Conservation (phyloP, 2,888 invertebrate genomes). For the Ferrisia virgata region DNA sequence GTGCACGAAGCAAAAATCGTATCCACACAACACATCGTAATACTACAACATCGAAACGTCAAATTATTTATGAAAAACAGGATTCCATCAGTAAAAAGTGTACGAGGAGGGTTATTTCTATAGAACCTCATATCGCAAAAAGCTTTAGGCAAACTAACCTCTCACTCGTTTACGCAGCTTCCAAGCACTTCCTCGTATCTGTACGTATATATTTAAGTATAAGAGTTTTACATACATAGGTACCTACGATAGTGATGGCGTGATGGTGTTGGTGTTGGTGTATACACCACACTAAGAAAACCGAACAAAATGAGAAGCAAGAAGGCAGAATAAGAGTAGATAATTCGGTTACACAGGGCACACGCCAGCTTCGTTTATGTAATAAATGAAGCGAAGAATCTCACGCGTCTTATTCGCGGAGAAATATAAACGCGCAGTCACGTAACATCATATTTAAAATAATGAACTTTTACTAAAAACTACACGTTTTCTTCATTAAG, state of each 20-base stretch:
- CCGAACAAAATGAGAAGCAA: no score
- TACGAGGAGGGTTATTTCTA: background rate
- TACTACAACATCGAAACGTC: background rate
- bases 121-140: background rate
- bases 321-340: background rate
- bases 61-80: constrained; percentile 7
- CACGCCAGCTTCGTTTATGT: background rate
- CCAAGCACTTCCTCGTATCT: background rate
- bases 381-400: constrained; percentile 2
- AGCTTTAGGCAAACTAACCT: background rate
- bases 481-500: constrained; percentile 26
- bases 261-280: no score
- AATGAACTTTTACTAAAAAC: background rate
- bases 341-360: background rate
- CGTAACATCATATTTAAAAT: constrained; percentile 11
- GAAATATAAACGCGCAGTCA: background rate
- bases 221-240: background rate
- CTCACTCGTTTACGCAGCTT: background rate
- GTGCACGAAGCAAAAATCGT: background rate
- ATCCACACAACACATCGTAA: background rate
- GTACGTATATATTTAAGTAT: no score
- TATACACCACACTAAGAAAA: no score
- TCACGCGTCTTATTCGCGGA: background rate
- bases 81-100: background rate
- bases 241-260: no score